Base-by-base conservation (phyloP, 2,888 invertebrate species). In the Dynastes hyllus region DNA sequence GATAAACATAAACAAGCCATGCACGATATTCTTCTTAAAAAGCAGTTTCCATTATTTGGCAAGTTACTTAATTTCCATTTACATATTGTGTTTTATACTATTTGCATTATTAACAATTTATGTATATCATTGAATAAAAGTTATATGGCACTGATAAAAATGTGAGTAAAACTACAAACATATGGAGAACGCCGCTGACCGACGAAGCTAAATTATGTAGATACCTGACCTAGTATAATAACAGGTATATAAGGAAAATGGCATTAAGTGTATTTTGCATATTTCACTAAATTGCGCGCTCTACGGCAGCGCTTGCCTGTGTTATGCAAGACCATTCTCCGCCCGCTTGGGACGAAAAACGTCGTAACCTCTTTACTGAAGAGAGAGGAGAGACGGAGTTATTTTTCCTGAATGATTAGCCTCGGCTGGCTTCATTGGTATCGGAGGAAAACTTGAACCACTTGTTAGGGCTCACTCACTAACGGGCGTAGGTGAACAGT, bases 351-450 rank as follows among this genome's bases (percentile, higher is more conserved):
- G 78, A 78, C 78, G 71, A 61, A 73, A 73, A 78, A 77, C 80
- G 78, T 76, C 81, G 65, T 81, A 81, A 80, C 78, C 78, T 78
- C 78, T 81, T 81, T 81, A 78, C 78, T 53, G 29, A 58, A 55
- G 58, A 58, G 69, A 58, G 73, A 40, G 40, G 40, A 58, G 58
- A 61, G 40, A 58, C 58, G 37, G 55, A 61, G 73, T 58, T 58
- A 73, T 58, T 58, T 73, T 73, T 73, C 58, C 58, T 58, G 16
- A 58, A 40, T 37, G 58, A 58, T 73, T 73, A 58, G 40, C 58
- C 53, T 71, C 71, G 40, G 58, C 9, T 22, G 40, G 58, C 71
- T 55, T 55, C 73, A 40, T 40, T 37, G 37, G 55, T 73, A 73
- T 40, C 73, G 73, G 58, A 58, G 73, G 73, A 58, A 58, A 58